A percentile compares a stretch with the other conserved stretches of the same genome.
These are phyloP conservation scores for Stomatorhinus walkeri DNA, from an alignment of 2,797 vertebrate species.

Conservation along the genomic window DNA sequence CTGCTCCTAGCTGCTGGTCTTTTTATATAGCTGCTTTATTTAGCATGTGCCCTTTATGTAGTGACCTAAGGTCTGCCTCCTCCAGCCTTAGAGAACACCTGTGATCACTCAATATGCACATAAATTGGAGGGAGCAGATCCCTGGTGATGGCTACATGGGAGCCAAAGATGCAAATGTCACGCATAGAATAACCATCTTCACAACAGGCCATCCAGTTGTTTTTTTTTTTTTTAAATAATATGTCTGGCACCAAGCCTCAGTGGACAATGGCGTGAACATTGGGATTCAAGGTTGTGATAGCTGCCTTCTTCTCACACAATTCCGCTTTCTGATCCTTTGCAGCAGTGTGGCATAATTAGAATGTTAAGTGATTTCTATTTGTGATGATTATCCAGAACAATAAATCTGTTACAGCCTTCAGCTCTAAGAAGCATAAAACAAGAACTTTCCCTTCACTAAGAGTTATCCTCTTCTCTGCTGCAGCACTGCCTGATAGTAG, in stretches of 20 bases:
- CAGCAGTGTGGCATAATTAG: conserved; percentile 49
- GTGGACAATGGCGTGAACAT: conserved; percentile 20
- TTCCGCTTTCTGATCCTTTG: conserved; percentile 52
- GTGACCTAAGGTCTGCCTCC: conserved; percentile 55
- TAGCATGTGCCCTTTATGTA: conserved; percentile 62
- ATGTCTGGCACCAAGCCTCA: conserved; percentile 3
- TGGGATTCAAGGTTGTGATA: conserved; percentile 52
- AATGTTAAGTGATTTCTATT: conserved; percentile 56
- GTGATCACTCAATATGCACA: conserved; percentile 71
- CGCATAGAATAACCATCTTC: conserved; percentile 28
- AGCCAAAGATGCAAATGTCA: conserved; percentile 64
- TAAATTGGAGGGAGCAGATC: conserved; percentile 54
- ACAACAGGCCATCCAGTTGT: conserved; percentile 38
- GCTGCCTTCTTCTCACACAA: conserved; percentile 38
- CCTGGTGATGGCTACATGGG: conserved; percentile 51
- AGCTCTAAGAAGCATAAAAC: conserved; percentile 39
- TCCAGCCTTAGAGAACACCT: conserved; percentile 57
- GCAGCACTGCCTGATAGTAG: background rate
- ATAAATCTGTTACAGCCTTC: conserved; percentile 51
- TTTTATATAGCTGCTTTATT: conserved; percentile 46
- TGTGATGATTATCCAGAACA: conserved; percentile 51
- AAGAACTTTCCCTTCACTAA: conserved; percentile 43
- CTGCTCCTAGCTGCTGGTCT: conserved; percentile 32
- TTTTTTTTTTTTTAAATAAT: conserved; percentile 14
- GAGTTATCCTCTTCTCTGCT: conserved; percentile 20